Percentiles rank a stretch among this genome's conserved stretches.
phyloP scores from a whole-genome alignment of 2,888 invertebrate species.

The Spatulosminthurus flaviceps region DNA sequence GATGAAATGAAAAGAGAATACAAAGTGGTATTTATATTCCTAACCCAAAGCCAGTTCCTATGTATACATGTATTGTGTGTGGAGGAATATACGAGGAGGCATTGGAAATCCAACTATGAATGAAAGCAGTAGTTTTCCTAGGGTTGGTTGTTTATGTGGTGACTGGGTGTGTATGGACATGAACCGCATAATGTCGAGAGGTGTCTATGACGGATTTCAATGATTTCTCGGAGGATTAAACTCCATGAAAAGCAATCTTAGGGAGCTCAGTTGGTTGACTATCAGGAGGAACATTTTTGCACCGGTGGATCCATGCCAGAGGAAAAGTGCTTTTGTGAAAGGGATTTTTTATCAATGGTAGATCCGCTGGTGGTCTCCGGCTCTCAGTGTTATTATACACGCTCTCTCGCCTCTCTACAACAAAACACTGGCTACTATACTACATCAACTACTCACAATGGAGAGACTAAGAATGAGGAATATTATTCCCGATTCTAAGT shows the following conservation, averaged over 20 bases:
- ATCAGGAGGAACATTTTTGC: constrained; percentile 43
- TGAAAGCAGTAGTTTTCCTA: constrained; percentile 9
- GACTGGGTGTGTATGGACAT: not conserved
- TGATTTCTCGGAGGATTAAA: constrained; percentile 63
- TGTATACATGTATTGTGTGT: not conserved
- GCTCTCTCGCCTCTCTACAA: constrained; percentile 52
- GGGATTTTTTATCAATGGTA: constrained; percentile 42
- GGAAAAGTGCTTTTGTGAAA: constrained; percentile 36
- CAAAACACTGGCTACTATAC: constrained; percentile 9
- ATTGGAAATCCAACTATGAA: not conserved
- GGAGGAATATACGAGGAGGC: not conserved
- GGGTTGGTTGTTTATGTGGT: constrained; percentile 26
- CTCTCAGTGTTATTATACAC: constrained; percentile 46
- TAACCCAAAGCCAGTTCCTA: not conserved
- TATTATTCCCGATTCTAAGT: too few species aligned
- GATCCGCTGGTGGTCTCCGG: constrained; percentile 59
- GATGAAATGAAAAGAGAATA: constrained; percentile 1
- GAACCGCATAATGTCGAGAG: constrained; percentile 43
- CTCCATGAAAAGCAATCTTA: constrained; percentile 52
- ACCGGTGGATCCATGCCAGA: constrained; percentile 43
- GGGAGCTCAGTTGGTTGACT: constrained; percentile 25
- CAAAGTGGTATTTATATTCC: not conserved
- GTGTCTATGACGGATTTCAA: constrained; percentile 58
- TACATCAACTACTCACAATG: constrained; percentile 19
- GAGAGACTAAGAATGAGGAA: not conserved